Evolutionary conservation across 2,113 vertebrate species (phyloP), one percentile per base, ranked within the genome.

Genomic region (Thryonomys swinderianus): DNA sequence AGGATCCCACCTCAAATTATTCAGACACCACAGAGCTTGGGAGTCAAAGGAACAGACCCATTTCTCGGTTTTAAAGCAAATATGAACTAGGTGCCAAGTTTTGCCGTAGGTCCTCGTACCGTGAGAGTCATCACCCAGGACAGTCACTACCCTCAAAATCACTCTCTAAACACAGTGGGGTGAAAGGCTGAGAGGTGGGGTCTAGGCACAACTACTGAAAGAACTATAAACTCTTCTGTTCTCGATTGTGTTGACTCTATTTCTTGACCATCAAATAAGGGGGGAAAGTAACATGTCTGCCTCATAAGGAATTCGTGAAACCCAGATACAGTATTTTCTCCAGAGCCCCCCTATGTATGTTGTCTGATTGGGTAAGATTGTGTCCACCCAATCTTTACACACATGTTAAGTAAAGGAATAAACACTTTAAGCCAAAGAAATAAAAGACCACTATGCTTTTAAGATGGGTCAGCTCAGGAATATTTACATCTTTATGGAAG

Each of bases 401-500:
- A 87, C 20, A 76, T 78, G 37, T 11, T 88, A 81, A 78, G 61
- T 37, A 59, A 93, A 92, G 20, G 4, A 62, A 80, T 62, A 83
- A 69, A 90, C 90, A 84, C 27, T 14, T 86, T 90, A 64, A 67
- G 17, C 25, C 16, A 53, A 79, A 86, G 34, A 34, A 90, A 66
- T 59, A 69, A 74, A 91, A 16, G 42, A 48, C 48, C 25, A 37
- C 30, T 45, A 16, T 55, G 37, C 20, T 82, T 82, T 51, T 32
- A 82, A 62, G 5, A 6, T 71, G 27, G 21, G 42, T 90, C 74
- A 71, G 92, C 81, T 13, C 80, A 64, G 4, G 53, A 62, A 8
- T 71, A 55, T 92, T 96, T 76, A 57, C 32, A 42, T 85, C 78
- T 92, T 82, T 55, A 57, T 48, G 67, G 57, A 84, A 93, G 53